Evolutionary conservation across 2,797 vertebrate species (phyloP), one percentile per base, ranked within the genome.

Genomic region (Parambassis ranga): DNA sequence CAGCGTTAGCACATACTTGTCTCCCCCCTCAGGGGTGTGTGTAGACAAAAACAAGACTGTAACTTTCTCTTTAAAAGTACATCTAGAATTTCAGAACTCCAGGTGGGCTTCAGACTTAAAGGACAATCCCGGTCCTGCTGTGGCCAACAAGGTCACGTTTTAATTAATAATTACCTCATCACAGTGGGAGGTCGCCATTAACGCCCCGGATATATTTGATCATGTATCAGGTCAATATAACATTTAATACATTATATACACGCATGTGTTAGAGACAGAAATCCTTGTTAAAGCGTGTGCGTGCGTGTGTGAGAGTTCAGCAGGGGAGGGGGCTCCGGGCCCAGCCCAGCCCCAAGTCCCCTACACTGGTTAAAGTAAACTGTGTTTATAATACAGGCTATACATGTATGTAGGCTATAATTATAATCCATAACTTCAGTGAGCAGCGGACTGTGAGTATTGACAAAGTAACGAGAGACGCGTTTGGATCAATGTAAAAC

Each of bases 1-100:
- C 88, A 90, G 86, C 60, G 67, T 75, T 84, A 80, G 86, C 87
- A 87, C 91, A 92, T 91, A 91, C 73, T 93, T 92, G 79, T 48
- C 77, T 75, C 75, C 76, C 37, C 81, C 90, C 84, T 78, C 47
- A 66, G 90, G 88, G 72, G 65, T 71, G 77, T 69, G 28, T 64
- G 63, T 52, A 56, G 72, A 75, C 50, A 48, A 79, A 81, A 82
- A 77, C 71, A 86, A 69, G 67, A 71, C 59, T 32, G 62, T 41
- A 53, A 60, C 60, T 53, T 46, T 68, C 27, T 71, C 32, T 39
- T 19, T 6, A 10, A 20, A 67, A 33, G 20, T 16, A 2, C 38
- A 65, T 28, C 6, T 41, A 38, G 11, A 16, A 43, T 3, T 50
- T 22, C 1, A 37, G 31, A 65, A 10, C 3, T 35, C 6, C 14